A percentile compares a stretch with the other conserved stretches of the same genome.
These are phyloP conservation scores for Corythornis madagascariensis DNA, from an alignment of 2,113 vertebrate genomes.

Conservation along the genomic window DNA sequence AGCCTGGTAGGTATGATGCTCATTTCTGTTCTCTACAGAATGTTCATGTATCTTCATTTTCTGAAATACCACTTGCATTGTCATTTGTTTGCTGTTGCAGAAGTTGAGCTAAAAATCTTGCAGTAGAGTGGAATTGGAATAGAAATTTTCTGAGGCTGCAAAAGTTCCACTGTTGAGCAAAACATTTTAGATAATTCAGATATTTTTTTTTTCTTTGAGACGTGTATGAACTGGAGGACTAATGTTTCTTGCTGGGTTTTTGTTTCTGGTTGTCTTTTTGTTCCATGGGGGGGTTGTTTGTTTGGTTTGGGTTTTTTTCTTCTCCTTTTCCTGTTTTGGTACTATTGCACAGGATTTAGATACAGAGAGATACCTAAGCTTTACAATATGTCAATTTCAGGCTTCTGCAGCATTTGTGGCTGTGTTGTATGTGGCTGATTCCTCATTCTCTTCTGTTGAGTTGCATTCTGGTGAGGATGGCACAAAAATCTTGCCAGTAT, in stretches of 20 bases:
- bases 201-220: neutral
- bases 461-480: neutral
- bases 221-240: neutral
- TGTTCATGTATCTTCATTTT: conserved; percentile 30
- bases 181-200: neutral
- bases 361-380: neutral
- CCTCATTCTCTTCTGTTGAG: neutral
- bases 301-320: neutral
- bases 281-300: neutral
- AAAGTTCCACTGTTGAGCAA: neutral
- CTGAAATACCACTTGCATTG: conserved; percentile 16
- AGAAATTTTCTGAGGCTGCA: neutral
- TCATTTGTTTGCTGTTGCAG: conserved; percentile 11
- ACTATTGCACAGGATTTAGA: neutral
- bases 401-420: neutral
- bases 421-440: neutral
- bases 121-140: neutral
- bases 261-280: neutral
- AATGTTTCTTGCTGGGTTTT: neutral
- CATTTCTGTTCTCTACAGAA: neutral
- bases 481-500: neutral
- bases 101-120: neutral
- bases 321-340: neutral
- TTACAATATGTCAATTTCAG: neutral
- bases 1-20: conserved; percentile 87